Evolutionary conservation across 1,140 invertebrate species (phyloP).

Genomic region (Drosophila albomicans): DNA sequence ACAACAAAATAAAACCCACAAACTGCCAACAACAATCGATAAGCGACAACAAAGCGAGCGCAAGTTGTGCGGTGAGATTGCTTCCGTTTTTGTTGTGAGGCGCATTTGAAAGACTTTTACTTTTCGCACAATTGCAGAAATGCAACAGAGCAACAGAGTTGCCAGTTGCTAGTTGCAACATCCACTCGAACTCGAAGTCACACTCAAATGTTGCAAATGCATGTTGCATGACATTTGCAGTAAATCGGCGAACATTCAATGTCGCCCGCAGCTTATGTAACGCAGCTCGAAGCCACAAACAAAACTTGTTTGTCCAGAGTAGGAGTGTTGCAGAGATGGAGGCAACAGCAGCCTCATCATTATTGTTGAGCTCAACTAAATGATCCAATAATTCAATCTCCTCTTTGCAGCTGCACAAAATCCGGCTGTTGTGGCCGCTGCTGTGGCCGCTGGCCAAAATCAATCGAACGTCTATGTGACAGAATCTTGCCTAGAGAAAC

Average conservation of each 20-base stretch:
- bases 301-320: constrained; percentile 52
- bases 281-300: constrained; percentile 25
- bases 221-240: constrained; percentile 75
- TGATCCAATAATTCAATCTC: not conserved
- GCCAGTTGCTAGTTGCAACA: constrained; percentile 18
- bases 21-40: constrained; percentile 17
- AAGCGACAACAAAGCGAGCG: constrained; percentile 16
- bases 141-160: constrained; percentile 9
- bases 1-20: constrained; percentile 7
- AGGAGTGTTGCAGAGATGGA: not conserved
- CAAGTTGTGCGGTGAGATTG: constrained; percentile 22
- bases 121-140: constrained; percentile 56
- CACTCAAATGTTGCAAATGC: constrained; percentile 42
- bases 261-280: constrained; percentile 71
- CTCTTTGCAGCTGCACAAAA: constrained; percentile 67
- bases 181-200: not conserved
- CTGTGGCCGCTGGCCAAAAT: constrained; percentile 71
- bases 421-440: constrained; percentile 64
- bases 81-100: constrained; percentile 63
- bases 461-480: constrained; percentile 89
- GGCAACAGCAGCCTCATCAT: not conserved
- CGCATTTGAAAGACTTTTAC: constrained; percentile 63
- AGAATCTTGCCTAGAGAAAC: constrained; percentile 92
- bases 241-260: constrained; percentile 73
- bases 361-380: not conserved